Base-by-base conservation (phyloP, 2,888 invertebrate genomes). In the Hirtodrosophila confusa region DNA sequence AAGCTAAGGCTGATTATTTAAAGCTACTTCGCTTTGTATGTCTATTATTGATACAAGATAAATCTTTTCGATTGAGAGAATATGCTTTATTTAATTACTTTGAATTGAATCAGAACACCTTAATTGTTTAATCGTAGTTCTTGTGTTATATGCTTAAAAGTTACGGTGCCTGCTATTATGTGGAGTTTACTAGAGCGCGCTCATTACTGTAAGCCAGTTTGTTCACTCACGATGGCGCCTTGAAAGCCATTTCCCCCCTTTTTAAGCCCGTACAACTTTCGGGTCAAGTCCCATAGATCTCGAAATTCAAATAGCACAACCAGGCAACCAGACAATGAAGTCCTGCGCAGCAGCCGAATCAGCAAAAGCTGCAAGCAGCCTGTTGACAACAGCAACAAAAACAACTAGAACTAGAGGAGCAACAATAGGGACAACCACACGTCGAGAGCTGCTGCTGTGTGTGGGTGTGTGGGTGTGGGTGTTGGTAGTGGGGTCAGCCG, bases 241-340 rank as follows among this genome's bases (percentile, higher is more conserved):
- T 49, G 39, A 36, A 31, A 44, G 33, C 23, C 29, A 27, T 27
- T 41, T 24, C 23, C 12, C 35, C 33, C n/a, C 9, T 41, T 35
- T 29, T 36, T 48, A 70, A 61, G 57, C 57, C 53, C 37, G 44
- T 39, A 57, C 11, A 69, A 73, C 58, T 72, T 57, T 57, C 50
- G 64, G 69, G 66, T 69, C 65, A 47, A 70, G 40, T 57, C 43
- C 56, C 75, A 70, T 70, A 67, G 70, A 74, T 74, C 70, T 75
- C 61, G 56, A 70, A 75, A 75, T 67, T 74, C 73, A 69, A 73
- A 70, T 70, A 60, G 63, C 48, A 65, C 56, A 60, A 43, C 58
- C 64, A 65, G 55, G 57, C 65, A 66, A 45, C 75, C 65, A 80
- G 80, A 78, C 80, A 80, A 85, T 85, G 79, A 74, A 85, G 82